Conservation (phyloP, 2,888 invertebrate species). For the Leptopterna dolabrata region DNA sequence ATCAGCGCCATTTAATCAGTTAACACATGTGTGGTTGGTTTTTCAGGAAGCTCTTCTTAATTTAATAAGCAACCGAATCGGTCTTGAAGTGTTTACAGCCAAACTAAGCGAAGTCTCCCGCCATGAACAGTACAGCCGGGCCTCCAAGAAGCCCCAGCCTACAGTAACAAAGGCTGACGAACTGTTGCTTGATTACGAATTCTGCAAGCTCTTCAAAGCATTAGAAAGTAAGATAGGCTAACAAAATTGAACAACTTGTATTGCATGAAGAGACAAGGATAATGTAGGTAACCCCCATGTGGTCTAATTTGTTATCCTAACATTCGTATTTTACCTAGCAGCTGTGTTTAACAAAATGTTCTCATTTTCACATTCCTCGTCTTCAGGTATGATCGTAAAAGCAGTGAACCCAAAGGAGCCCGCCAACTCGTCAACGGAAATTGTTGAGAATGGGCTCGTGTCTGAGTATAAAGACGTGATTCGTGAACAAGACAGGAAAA, state of each 20-base stretch:
- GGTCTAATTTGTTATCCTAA: no score
- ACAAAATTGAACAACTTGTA: not conserved
- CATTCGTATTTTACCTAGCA: no score
- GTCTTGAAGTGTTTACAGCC: conserved; percentile 86
- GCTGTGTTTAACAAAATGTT: not conserved
- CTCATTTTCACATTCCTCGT: not conserved
- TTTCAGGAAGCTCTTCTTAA: conserved; percentile 78
- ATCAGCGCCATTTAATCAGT: no score
- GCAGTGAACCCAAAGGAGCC: conserved; percentile 67
- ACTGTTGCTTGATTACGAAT: conserved; percentile 92
- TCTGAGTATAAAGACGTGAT: conserved; percentile 90
- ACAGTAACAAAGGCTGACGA: conserved; percentile 80
- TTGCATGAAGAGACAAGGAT: no score
- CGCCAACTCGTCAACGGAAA: conserved; percentile 53
- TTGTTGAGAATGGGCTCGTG: conserved; percentile 68
- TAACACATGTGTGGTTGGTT: not conserved
- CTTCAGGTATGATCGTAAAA: conserved; percentile 70
- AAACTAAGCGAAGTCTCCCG: conserved; percentile 87
- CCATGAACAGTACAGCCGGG: conserved; percentile 91
- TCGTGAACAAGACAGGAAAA: conserved; percentile 84
- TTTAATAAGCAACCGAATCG: conserved; percentile 89
- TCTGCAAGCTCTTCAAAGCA: conserved; percentile 89
- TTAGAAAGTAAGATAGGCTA: conserved; percentile 72
- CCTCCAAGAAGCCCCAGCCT: conserved; percentile 91
- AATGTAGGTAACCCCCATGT: no score